Percentiles rank a stretch among this genome's conserved stretches.
phyloP scores from a whole-genome alignment of 1,140 invertebrate genomes.

The Pseudomyrmex concolor region DNA sequence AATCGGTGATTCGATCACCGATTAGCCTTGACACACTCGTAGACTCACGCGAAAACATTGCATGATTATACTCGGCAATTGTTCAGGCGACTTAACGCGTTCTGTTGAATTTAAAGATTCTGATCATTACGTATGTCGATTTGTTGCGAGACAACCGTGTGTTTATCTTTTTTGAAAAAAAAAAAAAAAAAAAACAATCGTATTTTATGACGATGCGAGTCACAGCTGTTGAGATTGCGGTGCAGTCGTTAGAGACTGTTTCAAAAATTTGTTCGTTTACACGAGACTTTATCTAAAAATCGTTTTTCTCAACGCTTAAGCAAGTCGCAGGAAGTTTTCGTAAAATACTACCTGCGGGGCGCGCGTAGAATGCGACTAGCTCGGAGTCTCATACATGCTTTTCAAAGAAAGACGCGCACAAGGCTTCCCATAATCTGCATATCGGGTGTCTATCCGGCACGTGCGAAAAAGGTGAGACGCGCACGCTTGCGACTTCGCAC shows the following conservation, averaged over 20 bases:
- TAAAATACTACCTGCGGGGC: neutral
- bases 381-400: slow-evolving; percentile 21
- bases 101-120: neutral
- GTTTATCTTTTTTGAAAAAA: no score
- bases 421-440: slow-evolving; percentile 63
- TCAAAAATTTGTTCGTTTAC: no score
- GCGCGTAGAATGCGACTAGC: slow-evolving; percentile 23
- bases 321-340: neutral
- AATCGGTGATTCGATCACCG: slow-evolving; percentile 40
- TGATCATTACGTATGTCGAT: no score
- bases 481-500: slow-evolving; percentile 25
- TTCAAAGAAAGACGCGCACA: slow-evolving; percentile 3
- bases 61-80: slow-evolving; percentile 9
- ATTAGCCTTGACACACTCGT: slow-evolving; percentile 67
- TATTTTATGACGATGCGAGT: no score
- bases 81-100: neutral
- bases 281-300: no score
- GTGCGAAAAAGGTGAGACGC: slow-evolving; percentile 55
- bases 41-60: slow-evolving; percentile 45
- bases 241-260: no score
- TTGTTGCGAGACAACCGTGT: no score
- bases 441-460: slow-evolving; percentile 62
- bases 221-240: no score
- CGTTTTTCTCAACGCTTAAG: neutral
- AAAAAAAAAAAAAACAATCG: no score